phyloP scores from a whole-genome alignment of 1,140 invertebrate species.

The Drosophila mauritiana region DNA sequence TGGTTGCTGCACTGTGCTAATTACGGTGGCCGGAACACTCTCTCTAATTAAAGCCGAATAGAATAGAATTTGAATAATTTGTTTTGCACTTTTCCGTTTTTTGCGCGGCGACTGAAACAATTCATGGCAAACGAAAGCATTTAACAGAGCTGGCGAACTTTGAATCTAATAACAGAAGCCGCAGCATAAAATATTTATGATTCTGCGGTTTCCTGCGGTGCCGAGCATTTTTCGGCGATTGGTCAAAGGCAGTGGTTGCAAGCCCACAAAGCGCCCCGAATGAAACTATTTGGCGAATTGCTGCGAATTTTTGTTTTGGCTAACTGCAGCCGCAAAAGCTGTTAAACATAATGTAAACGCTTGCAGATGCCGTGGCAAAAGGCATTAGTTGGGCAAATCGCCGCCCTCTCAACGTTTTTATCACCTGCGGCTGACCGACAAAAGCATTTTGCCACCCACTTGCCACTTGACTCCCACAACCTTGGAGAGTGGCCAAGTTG shows the following conservation, averaged over 20 bases:
- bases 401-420: constrained; percentile 52
- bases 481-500: constrained; percentile 56
- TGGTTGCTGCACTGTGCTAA: constrained; percentile 50
- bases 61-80: constrained; percentile 63
- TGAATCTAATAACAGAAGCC: constrained; percentile 59
- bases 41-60: constrained; percentile 68
- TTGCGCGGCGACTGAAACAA: constrained; percentile 40
- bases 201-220: constrained; percentile 60
- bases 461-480: constrained; percentile 35
- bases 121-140: constrained; percentile 42
- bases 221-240: constrained; percentile 59
- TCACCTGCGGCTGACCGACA: constrained; percentile 65
- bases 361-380: constrained; percentile 49
- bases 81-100: constrained; percentile 40
- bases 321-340: constrained; percentile 54
- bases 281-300: constrained; percentile 62
- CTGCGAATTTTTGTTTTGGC: constrained; percentile 39
- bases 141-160: constrained; percentile 32
- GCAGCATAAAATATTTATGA: constrained; percentile 80
- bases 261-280: constrained; percentile 26
- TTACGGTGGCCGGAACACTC: constrained; percentile 63
- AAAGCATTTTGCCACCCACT: constrained; percentile 46
- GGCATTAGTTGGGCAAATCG: constrained; percentile 5
- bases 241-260: constrained; percentile 40
- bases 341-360: constrained; percentile 74